Percentiles rank a stretch among this genome's conserved stretches.
These are phyloP conservation scores for Semaprochilodus insignis DNA, from an alignment of 2,797 vertebrate genomes.

Conservation along the genomic window DNA sequence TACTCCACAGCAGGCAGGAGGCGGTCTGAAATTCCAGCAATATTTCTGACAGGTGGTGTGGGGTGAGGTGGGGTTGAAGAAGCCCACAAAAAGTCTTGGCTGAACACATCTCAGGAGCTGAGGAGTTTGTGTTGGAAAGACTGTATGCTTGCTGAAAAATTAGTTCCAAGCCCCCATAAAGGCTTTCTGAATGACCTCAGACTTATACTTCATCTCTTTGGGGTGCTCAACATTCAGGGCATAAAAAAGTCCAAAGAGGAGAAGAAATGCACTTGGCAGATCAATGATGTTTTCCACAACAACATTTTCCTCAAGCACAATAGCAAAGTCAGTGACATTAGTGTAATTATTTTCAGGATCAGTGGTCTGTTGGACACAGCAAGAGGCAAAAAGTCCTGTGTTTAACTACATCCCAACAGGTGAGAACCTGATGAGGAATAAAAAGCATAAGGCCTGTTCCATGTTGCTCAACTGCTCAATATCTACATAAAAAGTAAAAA, in stretches of 20 bases:
- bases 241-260: conserved; percentile 10
- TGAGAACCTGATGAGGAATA: too few relatives aligned
- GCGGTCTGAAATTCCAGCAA: not conserved
- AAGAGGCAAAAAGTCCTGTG: not conserved
- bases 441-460: too few relatives aligned
- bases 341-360: not conserved
- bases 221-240: conserved; percentile 6
- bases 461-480: not conserved
- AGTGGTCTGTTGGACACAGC: not conserved
- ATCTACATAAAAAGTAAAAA: not conserved
- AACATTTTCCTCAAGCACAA: conserved; percentile 24
- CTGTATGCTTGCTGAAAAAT: not conserved
- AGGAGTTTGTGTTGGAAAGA: conserved; percentile 4
- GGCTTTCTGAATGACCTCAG: not conserved
- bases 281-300: not conserved
- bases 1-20: too few relatives aligned
- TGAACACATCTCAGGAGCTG: not conserved
- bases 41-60: not conserved
- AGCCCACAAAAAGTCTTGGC: not conserved
- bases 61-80: not conserved
- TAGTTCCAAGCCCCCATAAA: not conserved
- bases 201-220: not conserved
- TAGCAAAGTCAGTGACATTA: not conserved
- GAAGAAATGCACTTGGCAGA: not conserved
- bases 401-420: not conserved